Evolutionary conservation across 2,888 invertebrate species (phyloP), one percentile per base, ranked within the genome.

Genomic region (Ferrisia virgata): DNA sequence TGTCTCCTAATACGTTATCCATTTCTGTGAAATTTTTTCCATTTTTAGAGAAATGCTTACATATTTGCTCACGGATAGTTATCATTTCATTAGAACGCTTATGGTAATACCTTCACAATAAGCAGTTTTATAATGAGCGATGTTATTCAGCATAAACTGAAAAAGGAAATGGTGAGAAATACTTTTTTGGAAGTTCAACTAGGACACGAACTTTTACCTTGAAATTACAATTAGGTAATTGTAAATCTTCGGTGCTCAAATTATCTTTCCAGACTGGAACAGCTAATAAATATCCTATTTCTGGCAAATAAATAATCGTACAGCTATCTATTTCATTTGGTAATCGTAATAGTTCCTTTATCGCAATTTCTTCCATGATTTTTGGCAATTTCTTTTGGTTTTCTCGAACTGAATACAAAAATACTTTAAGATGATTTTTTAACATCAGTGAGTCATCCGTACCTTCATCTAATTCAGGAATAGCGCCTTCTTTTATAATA

Each of bases 231-330:
- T 92, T 91, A 0, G 92, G 92, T 85, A 94, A 89, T 82, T 91
- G 88, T 86, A 92, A 90, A 84, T 93, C 91, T 0, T 91, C 90
- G 79, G 90, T 89, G 3, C 90, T 89, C 83, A 92, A 90, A 87
- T 90, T 87, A 0, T 90, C 89, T 0, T 90, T 90, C 92, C 93
- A 93, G 85, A 91, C 90, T 82, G 92, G 93, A n/a, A 96, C 91
- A 0, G 93, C 93, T 13, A 96, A 89, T 85, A 96, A 89, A 89
- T 95, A 95, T 0, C 96, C 95, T 85, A 94, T 90, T 88, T 94
- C 93, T 0, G 94, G 94, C 87, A 94, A 90, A 88, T 93, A 94
- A 82, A 93, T 88, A 89, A 94, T 92, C 18, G 91, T 91, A 87
- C 93, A 94, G 86, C 92, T 91, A 33, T 91, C 89, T 47, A 96